These are phyloP conservation scores for Tribolium madens DNA, from an alignment of 1,140 invertebrate genomes.

Conservation along the genomic window DNA sequence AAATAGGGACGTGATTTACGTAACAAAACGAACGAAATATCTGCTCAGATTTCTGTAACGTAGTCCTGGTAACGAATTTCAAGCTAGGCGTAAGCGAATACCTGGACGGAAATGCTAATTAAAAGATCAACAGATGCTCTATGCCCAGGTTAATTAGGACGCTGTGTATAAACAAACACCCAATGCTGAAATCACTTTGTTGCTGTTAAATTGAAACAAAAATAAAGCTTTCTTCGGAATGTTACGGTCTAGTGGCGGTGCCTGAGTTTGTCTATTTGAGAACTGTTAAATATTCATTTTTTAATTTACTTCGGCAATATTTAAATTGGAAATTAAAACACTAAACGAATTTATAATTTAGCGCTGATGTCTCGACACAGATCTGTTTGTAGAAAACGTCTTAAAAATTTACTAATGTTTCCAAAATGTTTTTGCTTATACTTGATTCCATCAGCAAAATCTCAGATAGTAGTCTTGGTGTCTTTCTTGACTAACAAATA, in stretches of 20 bases:
- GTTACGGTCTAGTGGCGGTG: slow-evolving; percentile 17
- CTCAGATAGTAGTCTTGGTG: too few species aligned
- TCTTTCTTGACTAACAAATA: too few species aligned
- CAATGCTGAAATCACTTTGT: slow-evolving; percentile 15
- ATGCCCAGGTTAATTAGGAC: slow-evolving; percentile 37
- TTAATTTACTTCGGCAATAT: not conserved
- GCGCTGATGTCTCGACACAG: not conserved
- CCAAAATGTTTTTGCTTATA: too few species aligned
- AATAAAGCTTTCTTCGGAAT: not conserved
- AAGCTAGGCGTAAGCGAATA: slow-evolving; percentile 33
- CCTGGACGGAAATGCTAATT: slow-evolving; percentile 41
- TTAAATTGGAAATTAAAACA: not conserved
- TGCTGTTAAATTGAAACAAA: not conserved
- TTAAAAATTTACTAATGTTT: too few species aligned
- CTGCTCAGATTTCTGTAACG: slow-evolving; percentile 21
- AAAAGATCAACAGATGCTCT: slow-evolving; percentile 41
- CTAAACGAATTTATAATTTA: not conserved
- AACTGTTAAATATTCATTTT: not conserved
- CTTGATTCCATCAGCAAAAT: too few species aligned
- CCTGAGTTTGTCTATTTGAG: not conserved
- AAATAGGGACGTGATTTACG: slow-evolving; percentile 16
- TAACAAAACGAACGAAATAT: slow-evolving; percentile 14
- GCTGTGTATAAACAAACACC: slow-evolving; percentile 21
- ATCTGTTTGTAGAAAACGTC: too few species aligned
- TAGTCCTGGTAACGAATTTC: slow-evolving; percentile 41